Evolutionary conservation across 2,113 vertebrate genomes (phyloP), one percentile per base, ranked within the genome.

Genomic region (Edolisoma coerulescens): DNA sequence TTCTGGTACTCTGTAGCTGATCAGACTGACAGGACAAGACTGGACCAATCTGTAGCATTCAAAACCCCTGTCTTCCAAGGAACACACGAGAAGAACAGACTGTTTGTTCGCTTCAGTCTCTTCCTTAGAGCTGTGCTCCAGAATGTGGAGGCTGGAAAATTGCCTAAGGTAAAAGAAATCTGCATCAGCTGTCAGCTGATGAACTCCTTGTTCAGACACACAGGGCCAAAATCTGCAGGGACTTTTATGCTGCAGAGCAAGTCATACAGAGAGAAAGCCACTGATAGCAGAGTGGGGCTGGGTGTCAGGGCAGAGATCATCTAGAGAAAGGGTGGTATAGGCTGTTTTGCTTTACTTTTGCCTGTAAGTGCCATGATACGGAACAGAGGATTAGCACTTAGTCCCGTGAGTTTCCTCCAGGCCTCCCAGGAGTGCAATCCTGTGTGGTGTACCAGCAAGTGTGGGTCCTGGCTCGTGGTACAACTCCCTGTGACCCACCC

Each of bases 81-180:
- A 87, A 86, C 59, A 81, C 37, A 89, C 6, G 18, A 94, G 75
- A 83, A 84, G 94, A 95, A 94, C 95, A 95, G 59, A 87, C 53
- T 90, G 91, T 93, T 95, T 57, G 53, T 95, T 96, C 70, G 0
- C 32, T 91, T 73, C n/a, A 70, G 47, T 56, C 47, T 84, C 75
- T 91, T 90, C 84, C 70, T 83, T 61, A 94, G 88, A 95, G 67
- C 89, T 85, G 68, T 61, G 13, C n/a, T 95, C 85, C 94, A 94
- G 90, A 94, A 94, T 88, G 95, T 56, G 59, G 44, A 90, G 27
- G 65, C 75, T 97, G 96, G 95, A 96, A 90, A 96, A 91, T 16
- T 96, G 95, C 94, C 85, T 11, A 67, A 44, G 52, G 75, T 76
- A 41, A 85, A 83, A 94, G 87, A 86, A 87, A 91, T 86, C 22